Percentiles rank a stretch among this genome's conserved stretches.
Evolutionary conservation across 2,113 vertebrate genomes (phyloP).

Genomic region (Ammodramus savannarum): DNA sequence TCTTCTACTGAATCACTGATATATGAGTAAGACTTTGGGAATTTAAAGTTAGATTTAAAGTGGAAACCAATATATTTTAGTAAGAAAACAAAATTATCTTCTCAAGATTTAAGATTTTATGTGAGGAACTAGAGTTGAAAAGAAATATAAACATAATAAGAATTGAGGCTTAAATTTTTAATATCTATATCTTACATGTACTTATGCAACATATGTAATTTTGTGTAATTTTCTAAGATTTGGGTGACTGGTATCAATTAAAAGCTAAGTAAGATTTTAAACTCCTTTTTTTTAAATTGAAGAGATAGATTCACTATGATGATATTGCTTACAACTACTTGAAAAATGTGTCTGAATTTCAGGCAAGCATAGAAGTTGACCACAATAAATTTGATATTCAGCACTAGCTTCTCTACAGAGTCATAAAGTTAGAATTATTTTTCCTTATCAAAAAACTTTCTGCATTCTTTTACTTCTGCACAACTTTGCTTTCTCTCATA

Average conservation of each 20-base stretch:
- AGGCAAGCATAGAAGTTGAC: not conserved
- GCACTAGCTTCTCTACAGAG: not conserved
- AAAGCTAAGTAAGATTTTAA: not conserved
- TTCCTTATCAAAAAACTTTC: not conserved
- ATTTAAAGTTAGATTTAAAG: not conserved
- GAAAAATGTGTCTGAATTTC: not conserved
- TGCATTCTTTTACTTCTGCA: not conserved
- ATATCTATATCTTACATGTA: not conserved
- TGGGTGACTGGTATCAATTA: not conserved
- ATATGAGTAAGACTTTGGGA: not conserved
- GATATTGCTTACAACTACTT: not conserved
- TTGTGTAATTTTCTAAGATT: not conserved
- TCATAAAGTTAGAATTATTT: no score
- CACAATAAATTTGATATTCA: not conserved
- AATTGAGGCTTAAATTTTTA: not conserved
- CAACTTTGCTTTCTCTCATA: not conserved
- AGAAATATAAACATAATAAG: not conserved
- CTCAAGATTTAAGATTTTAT: not conserved
- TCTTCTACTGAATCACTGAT: not conserved
- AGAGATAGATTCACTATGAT: not conserved
- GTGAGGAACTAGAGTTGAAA: not conserved
- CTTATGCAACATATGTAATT: not conserved
- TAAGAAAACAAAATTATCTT: not conserved
- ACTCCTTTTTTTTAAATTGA: not conserved
- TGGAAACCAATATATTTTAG: not conserved